Base-by-base conservation (phyloP, 2,797 vertebrate genomes). In the Mionectes olivaceus region DNA sequence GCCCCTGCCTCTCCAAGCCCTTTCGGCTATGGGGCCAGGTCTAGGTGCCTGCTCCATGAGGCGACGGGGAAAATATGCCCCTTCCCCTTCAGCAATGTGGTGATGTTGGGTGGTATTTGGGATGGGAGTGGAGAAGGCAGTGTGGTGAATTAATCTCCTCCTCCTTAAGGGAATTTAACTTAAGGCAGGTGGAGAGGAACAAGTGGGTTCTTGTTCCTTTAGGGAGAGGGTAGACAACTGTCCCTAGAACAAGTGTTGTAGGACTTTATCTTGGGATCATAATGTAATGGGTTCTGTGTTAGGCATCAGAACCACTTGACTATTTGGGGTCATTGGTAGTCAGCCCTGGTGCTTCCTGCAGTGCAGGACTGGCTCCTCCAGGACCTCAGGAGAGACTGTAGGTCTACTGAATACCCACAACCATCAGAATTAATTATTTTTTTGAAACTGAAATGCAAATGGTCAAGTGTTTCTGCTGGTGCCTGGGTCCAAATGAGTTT, bases 71-170 rank as follows among this genome's bases (percentile, higher is more conserved):
- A n/a, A 60, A 73, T 59, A 25, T 14, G 19, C 11, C 5, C 19
- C 39, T 63, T 80, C 17, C 9, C 25, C 27, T 68, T 11, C 35
- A 63, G 5, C 41, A 44, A 0, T 0, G 3, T 2, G 4, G 10
- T 53, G 69, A 25, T 75, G 19, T 24, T 49, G 50, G 37, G 17
- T 63, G 30, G 30, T 28, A 8, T 33, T 79, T 71, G 24, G 43
- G 39, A 27, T 59, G 59, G 17, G 28, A 76, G 15, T 13, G 28
- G 13, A 56, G 46, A 24, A 55, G 37, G 16, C 12, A 21, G 4
- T 11, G 32, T 11, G 41, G 13, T 19, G 41, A 76, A 25, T 30
- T 10, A 2, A 9, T 61, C 5, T 3, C 13, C 28, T 50, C 18
- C 14, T 93, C 52, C 22, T 44, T n/a, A 37, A 84, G 19, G 13